Evolutionary conservation across 2,113 vertebrate species (phyloP), one percentile per base, ranked within the genome.

Genomic region (Mesitornis unicolor): DNA sequence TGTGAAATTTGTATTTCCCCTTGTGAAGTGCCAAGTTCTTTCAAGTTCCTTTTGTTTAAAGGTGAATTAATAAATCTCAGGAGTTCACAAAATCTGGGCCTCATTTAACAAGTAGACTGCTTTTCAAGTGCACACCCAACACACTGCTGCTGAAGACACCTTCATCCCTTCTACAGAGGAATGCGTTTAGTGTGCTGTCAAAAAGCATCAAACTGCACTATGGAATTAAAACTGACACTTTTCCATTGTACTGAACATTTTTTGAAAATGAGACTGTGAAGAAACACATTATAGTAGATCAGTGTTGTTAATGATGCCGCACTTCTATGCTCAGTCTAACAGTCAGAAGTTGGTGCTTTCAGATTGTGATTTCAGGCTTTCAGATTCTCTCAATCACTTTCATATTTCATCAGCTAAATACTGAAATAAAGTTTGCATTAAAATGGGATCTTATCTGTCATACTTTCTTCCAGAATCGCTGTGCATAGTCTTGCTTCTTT

Each of bases 1-100:
- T 84, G 60, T 87, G 68, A 95, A 95, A 90, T 81, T 33, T 74
- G 33, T 87, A 54, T 80, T 95, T 92, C 68, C 70, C 84, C 75
- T 81, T 35, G 64, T 53, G 57, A 87, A 84, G 36, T 42, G 70
- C 65, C 76, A 91, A 92, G 47, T 38, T 83, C 47, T 71, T 93
- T 78, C 47, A 87, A 65, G 64, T 57, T 53, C 56, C 19, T 50
- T 78, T 88, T 84, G 69, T 73, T 93, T 93, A 90, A 87, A 96
- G 74, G 91, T 92, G 76, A 83, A 64, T 75, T 88, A 73, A 75
- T 61, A 60, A 79, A 88, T 61, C 35, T 90, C 57, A 35, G 31
- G 36, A 84, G 59, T 29, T 83, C 54, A 47, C 42, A 88, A 54
- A 80, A 85, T 74, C 40, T 56, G 42, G 26, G 68, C 28, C 40